Evolutionary conservation across 2,888 invertebrate species (phyloP).

Genomic region (Erebia epiphron): DNA sequence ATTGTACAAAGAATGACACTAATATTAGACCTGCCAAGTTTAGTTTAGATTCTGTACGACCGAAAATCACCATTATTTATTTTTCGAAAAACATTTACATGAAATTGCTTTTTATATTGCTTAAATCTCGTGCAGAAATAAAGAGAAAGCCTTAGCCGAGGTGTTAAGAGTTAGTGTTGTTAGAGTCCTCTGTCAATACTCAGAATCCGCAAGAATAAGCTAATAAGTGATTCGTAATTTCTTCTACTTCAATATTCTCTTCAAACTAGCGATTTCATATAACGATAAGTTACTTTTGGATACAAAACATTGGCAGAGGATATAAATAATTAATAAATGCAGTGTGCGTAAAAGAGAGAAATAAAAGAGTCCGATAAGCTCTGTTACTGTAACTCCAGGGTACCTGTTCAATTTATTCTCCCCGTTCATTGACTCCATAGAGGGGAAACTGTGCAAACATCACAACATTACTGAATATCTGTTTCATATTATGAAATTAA

Average conservation of each 20-base stretch:
- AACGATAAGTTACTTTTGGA: neutral
- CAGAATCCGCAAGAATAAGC: neutral
- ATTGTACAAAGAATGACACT: too few relatives aligned
- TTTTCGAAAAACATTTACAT: neutral
- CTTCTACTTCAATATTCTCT: too few relatives aligned
- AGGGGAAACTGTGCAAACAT: conserved; percentile 81
- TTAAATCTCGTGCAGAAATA: conserved; percentile 43
- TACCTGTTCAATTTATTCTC: conserved; percentile 83
- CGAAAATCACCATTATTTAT: neutral
- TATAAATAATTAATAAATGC: conserved; percentile 45
- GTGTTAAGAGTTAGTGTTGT: conserved; percentile 62
- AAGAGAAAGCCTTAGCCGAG: conserved; percentile 47
- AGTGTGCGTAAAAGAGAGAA: conserved; percentile 57
- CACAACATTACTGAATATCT: conserved; percentile 47
- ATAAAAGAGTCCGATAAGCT: conserved; percentile 48
- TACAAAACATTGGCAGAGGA: conserved; percentile 55
- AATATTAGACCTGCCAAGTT: too few relatives aligned
- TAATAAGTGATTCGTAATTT: too few relatives aligned
- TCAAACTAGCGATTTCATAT: neutral
- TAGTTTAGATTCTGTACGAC: neutral
- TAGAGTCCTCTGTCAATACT: conserved; percentile 58
- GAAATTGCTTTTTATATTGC: conserved; percentile 13
- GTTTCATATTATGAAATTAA: neutral
- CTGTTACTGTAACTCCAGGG: conserved; percentile 83
- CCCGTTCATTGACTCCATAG: conserved; percentile 78